phyloP scores from a whole-genome alignment of 2,113 vertebrate species.

The Toxostoma redivivum region DNA sequence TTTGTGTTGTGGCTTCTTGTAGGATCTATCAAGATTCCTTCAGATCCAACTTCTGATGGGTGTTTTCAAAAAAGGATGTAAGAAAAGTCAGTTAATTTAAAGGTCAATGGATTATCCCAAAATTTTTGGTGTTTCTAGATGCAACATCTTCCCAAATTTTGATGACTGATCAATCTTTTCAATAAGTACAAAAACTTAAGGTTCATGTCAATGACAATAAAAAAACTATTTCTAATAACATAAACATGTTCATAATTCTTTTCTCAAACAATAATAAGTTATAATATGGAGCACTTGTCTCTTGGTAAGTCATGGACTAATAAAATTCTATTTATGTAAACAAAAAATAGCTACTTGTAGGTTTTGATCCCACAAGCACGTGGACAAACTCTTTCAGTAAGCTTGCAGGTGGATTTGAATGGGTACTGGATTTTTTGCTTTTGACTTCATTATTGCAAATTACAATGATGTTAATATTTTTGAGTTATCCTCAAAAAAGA shows the following conservation, averaged over 20 bases:
- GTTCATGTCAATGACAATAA: background rate
- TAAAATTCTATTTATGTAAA: background rate
- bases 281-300: accelerated
- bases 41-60: background rate
- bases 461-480: background rate
- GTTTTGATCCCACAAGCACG: background rate
- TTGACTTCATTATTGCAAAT: background rate
- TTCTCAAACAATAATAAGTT: background rate
- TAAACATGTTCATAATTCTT: background rate
- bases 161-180: background rate
- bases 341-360: background rate
- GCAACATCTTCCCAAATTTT: background rate
- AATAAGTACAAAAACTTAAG: background rate
- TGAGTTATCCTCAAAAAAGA: background rate
- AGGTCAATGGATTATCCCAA: background rate
- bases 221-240: background rate
- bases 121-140: background rate
- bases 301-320: background rate
- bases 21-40: background rate
- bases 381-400: background rate
- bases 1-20: background rate
- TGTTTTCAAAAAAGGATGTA: background rate
- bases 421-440: background rate
- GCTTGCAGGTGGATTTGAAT: background rate
- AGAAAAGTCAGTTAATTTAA: background rate